Evolutionary conservation across 1,140 invertebrate species (phyloP), one percentile per base, ranked within the genome.

Genomic region (Marisa cornuarietis): DNA sequence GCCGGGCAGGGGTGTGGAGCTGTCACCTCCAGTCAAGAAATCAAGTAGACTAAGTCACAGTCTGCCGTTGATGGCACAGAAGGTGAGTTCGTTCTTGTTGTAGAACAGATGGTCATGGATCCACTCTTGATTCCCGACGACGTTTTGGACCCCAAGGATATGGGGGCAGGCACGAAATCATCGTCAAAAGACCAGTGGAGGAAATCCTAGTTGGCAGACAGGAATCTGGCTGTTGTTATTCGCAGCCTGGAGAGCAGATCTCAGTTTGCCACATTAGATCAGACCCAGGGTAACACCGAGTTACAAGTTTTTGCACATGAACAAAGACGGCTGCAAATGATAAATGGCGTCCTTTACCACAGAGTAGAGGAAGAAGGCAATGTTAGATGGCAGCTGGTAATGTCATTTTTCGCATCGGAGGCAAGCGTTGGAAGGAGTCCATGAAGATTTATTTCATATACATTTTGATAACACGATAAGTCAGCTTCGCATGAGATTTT

Each of bases 371-470:
- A 77, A 49, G 76, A 77, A 6, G 63, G 26, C 24, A n/a, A 22
- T 13, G 11, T 22, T 13, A 22, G 4, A 2, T 49, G 61, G 26
- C 76, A 77, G 76, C 20, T 77, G 4, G 26, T 77, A 11, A 16
- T 77, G n/a, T 54, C 76, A 61, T 18, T 10, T 24, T 3, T 20
- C 31, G 7, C 49, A 77, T n/a, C 62, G 61, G 22, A 18, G 51
- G 13, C 20, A n/a, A 18, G 76, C 76, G 6, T 16, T 77, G 42
- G 51, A n/a, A 14, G 76, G 76, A 20, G 76, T 77, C 9, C 76
- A 77, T 54, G 76, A 77, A 20, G 76, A 69, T 24, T 49, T 77
- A 7, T 77, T 51, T 26, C 76, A 77, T 51, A 68, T 62, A n/a
- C 63, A 69, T 77, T 77, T 54, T 68, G 63, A 77, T 5, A 49